Base-by-base conservation (phyloP, 2,113 vertebrate species). In the Lagenorhynchus albirostris region DNA sequence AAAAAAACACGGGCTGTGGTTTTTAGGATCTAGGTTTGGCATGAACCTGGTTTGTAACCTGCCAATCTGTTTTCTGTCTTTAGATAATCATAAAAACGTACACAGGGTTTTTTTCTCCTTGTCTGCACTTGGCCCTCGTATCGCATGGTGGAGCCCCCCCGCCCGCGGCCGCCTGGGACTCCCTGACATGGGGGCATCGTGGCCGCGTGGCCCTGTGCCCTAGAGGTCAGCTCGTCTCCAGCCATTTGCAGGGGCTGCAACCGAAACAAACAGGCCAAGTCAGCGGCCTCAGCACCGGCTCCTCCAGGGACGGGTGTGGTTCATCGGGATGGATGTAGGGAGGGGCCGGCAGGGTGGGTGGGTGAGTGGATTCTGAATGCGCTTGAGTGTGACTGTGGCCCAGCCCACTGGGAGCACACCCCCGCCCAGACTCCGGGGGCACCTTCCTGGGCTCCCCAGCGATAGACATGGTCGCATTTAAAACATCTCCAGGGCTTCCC, bases 381-480 rank as follows among this genome's bases (percentile, higher is more conserved):
- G 41, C 50, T 38, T 9, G 31, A 21, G 41, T 4, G 47, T 8
- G 21, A 33, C 25, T 13, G 25, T n/a, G 33, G 63, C 25, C 18
- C 14, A 3, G 2, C 17, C 50, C 0, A 12, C 88, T 6, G 38
- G 1, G 15, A 7, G 25, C 15, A 0, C 13, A 8, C 13, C 36
- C 15, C 65, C 4, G 11, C 33, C 33, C 18, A 70, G 62, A 50
- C 25, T 29, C 26, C 21, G 65, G 4, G 15, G 14, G 29, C n/a
- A 3, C 13, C 4, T 31, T 38, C 84, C 80, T 38, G 13, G 18
- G 25, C 8, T 8, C 12, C 47, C 36, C 50, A 2, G 50, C 63
- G 2, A 12, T 0, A 38, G 12, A 1, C 26, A 3, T 5, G 1
- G 2, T 15, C 76, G 38, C 41, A 5, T 29, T 23, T 4, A 15